Evolutionary conservation across 2,113 vertebrate genomes (phyloP), one percentile per base, ranked within the genome.

Genomic region (Lichenostomus cassidix): DNA sequence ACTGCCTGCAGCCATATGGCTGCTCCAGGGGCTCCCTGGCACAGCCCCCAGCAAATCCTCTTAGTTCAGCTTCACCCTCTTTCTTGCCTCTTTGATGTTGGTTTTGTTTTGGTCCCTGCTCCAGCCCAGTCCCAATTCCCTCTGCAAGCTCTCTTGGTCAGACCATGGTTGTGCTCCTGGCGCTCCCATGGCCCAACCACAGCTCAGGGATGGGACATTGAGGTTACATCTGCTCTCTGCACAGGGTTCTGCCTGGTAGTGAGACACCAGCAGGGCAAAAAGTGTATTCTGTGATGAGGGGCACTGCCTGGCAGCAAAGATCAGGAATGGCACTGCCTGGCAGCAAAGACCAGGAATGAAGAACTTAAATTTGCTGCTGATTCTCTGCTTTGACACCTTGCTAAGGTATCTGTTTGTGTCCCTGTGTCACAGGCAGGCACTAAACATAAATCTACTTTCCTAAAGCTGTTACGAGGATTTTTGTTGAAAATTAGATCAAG

Each of bases 41-140:
- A 94, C 80, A 68, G 86, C 60, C 89, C 35, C 33, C 83, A 60
- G 89, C 80, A 97, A 97, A 97, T 97, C 95, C 95, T 94, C 92
- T 97, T 96, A 97, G 91, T 92, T 96, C 94, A 75, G 92, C 96
- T 94, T 97, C 80, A 27, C 47, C 76, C 64, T 83, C 60, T 74
- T 92, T 83, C 83, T 79, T 50, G 62, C 35, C n/a, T 79, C 78
- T 94, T 92, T 94, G 80, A 93, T 97, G 89, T 56, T 0, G 0
- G 27, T 33, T 49, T 67, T 83, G 89, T 42, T 47, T 83, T 23
- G 59, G 39, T 70, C 15, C 42, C 55, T 21, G 47, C 35, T 74
- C 63, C 42, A 5, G n/a, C 33, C 83, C 77, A 5, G n/a, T 35
- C 85, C 77, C 90, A 63, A 24, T 70, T 89, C 83, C 47, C 42